Conservation (phyloP, 2,113 vertebrate genomes). For the Kobus ellipsiprymnus region DNA sequence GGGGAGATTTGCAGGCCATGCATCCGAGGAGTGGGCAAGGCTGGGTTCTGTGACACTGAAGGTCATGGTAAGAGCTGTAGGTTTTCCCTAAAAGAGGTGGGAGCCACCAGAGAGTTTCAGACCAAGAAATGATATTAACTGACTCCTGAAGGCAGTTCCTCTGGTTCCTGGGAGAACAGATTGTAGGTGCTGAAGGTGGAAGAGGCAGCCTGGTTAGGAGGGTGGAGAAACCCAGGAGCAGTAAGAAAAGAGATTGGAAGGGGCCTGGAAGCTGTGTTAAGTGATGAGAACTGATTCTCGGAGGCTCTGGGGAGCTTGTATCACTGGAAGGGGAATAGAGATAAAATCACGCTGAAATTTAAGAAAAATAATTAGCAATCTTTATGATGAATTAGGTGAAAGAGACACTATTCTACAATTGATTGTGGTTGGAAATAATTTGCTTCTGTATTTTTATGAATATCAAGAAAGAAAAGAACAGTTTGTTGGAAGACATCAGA, state of each 20-base stretch:
- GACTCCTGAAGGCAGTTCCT: not conserved
- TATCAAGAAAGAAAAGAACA: slow-evolving; percentile 84
- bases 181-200: not conserved
- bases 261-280: not conserved
- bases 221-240: not conserved
- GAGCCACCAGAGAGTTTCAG: not conserved
- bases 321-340: not conserved
- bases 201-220: not conserved
- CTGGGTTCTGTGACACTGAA: not conserved
- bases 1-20: not conserved
- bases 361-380: not conserved
- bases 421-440: slow-evolving; percentile 27
- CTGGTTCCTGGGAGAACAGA: not conserved
- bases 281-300: not conserved
- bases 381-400: not conserved
- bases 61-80: not conserved
- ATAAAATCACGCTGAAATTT: slow-evolving; percentile 7
- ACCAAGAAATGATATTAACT: not conserved
- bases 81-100: not conserved
- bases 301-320: not conserved
- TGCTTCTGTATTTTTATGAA: slow-evolving; percentile 25
- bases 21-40: accelerated
- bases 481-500: slow-evolving; percentile 83
- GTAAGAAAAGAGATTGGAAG: not conserved
- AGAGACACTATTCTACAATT: not conserved